Percentiles rank a stretch among this genome's conserved stretches.
Evolutionary conservation across 2,888 invertebrate genomes (phyloP).

Genomic region (Conops quadrifasciatus): DNA sequence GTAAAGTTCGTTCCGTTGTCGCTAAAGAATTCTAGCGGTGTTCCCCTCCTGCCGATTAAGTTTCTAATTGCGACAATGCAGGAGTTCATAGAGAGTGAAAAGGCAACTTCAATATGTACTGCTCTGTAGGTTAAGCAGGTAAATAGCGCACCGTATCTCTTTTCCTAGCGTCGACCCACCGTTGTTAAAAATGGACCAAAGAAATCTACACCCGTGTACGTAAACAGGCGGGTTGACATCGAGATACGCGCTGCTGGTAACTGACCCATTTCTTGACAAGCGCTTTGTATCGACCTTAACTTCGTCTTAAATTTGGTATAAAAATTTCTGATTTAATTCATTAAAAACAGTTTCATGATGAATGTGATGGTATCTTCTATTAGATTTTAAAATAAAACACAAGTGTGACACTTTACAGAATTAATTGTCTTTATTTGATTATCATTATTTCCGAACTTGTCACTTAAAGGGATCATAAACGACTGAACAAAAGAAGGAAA

Average conservation of each 20-base stretch:
- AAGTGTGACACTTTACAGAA: neutral
- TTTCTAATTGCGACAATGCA: slow-evolving; percentile 24
- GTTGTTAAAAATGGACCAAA: slow-evolving; percentile 40
- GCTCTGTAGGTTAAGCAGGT: slow-evolving; percentile 38
- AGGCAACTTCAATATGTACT: slow-evolving; percentile 30
- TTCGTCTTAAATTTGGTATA: neutral
- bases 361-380: neutral
- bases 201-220: slow-evolving; percentile 37
- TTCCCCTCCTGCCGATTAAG: neutral
- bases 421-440: neutral
- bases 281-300: no score
- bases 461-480: no score
- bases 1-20: slow-evolving; percentile 31
- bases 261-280: no score
- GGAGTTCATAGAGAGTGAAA: slow-evolving; percentile 24
- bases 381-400: neutral
- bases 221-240: slow-evolving; percentile 35
- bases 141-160: slow-evolving; percentile 37
- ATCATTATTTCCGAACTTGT: no score
- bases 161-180: slow-evolving; percentile 31
- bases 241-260: slow-evolving; percentile 39
- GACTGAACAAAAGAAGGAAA: no score
- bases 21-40: slow-evolving; percentile 24
- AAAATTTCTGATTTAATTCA: neutral
- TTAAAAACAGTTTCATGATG: neutral